Base-by-base conservation (phyloP, 2,797 vertebrate genomes). In the Xiphophorus birchmanni region DNA sequence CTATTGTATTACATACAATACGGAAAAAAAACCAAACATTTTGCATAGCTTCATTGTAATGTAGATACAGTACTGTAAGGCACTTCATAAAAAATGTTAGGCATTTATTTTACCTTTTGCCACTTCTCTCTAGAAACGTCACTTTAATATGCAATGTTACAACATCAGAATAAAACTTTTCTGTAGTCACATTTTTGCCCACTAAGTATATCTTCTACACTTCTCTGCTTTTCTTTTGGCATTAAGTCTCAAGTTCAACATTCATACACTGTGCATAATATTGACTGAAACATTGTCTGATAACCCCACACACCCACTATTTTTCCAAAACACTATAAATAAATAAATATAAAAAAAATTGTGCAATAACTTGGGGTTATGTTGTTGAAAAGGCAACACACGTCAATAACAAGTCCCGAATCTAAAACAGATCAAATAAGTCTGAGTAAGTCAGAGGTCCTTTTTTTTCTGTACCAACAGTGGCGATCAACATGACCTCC, bases 21-120 rank as follows among this genome's bases (percentile, higher is more conserved):
- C 97, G 96, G 91, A 93, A 95, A 93, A 77, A 92, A 13, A 15
- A 0, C 45, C 8, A 58, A 89, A 75, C 54, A 93, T 94, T 95
- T 99, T 99, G 98, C 98, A 99, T 99, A 99, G 98, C 98, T 97
- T 95, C 95, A 96, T 97, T 97, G 96, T 97, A 96, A 96, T 96
- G 97, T 95, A 94, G 96, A 96, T 97, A 94, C 90, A 93, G 92
- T 94, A 93, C 91, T 89, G 85, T 94, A 99, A 99, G 98, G 98
- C 98, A 99, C 98, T 99, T 96, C 76, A 94, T 94, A 93, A 94
- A 90, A 89, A 92, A 95, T 95, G 95, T 93, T 93, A 95, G 94
- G 93, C 93, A 92, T 97, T 93, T 91, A 96, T 94, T 93, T 94
- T 94, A 94, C 92, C 91, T 92, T 96, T 90, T 95, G 91, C 91